Evolutionary conservation across 2,888 invertebrate genomes (phyloP).

Genomic region (Watsonalla cultraria): DNA sequence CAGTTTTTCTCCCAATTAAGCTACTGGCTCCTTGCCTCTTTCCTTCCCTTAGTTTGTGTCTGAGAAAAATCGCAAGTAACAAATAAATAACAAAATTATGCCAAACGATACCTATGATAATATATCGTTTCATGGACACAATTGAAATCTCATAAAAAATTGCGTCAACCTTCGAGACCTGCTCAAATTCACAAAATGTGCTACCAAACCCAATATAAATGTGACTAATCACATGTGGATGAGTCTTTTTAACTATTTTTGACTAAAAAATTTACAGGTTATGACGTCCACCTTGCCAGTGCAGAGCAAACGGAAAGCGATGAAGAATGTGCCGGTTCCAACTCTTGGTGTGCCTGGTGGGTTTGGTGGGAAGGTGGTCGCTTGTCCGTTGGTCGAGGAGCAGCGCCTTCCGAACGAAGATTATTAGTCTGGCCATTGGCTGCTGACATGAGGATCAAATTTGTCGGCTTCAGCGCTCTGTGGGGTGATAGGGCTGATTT

Average conservation of each 20-base stretch:
- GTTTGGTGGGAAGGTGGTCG: slow-evolving; percentile 82
- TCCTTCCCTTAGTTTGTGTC: no score
- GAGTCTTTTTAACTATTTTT: neutral
- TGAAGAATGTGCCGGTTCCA: slow-evolving; percentile 64
- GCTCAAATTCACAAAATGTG: no score
- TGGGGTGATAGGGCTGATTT: slow-evolving; percentile 83
- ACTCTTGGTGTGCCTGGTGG: slow-evolving; percentile 82
- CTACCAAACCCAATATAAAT: no score
- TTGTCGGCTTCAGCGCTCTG: slow-evolving; percentile 81
- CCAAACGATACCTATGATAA: no score
- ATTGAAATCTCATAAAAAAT: no score
- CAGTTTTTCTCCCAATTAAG: no score
- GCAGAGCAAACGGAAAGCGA: slow-evolving; percentile 78
- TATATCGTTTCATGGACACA: no score
- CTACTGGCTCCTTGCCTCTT: no score
- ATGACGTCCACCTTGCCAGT: slow-evolving; percentile 80
- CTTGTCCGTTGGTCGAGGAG: slow-evolving; percentile 78
- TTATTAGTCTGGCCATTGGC: slow-evolving; percentile 81
- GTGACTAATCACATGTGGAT: no score
- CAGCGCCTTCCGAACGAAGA: slow-evolving; percentile 74
- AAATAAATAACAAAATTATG: no score
- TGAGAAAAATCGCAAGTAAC: no score
- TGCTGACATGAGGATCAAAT: slow-evolving; percentile 78
- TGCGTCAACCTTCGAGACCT: no score
- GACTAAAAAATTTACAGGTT: slow-evolving; percentile 59